Conservation (phyloP, 1,140 invertebrate genomes). For the Magallana angulata region DNA sequence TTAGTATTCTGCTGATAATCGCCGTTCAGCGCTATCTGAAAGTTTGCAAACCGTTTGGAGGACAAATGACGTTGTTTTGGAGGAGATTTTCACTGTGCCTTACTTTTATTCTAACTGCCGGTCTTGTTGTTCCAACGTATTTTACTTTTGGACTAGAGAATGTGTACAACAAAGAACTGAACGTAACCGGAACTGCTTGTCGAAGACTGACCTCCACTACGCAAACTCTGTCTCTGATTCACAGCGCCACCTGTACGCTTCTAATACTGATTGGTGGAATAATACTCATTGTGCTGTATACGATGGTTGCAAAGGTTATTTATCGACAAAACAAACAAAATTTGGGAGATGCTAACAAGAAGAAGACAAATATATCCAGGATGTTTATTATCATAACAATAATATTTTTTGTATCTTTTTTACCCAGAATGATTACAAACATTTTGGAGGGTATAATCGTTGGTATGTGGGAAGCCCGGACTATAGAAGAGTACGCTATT, state of each 20-base stretch:
- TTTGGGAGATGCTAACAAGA: neutral
- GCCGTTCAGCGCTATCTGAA: constrained; percentile 49
- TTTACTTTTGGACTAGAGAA: constrained; percentile 37
- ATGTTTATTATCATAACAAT: constrained; percentile 36
- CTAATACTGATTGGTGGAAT: neutral
- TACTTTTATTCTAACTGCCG: constrained; percentile 3
- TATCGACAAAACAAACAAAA: neutral
- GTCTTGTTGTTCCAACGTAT: constrained; percentile 26
- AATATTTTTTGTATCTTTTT: constrained; percentile 3
- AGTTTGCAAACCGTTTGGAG: constrained; percentile 46
- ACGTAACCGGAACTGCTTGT: constrained; percentile 34
- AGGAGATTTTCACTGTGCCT: constrained; percentile 20
- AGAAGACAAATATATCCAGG: neutral
- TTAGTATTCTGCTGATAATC: constrained; percentile 21
- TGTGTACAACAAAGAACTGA: neutral
- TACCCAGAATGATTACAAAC: neutral
- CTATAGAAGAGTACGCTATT: neutral
- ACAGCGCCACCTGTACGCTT: neutral
- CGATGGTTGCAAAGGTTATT: neutral
- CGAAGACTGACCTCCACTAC: neutral
- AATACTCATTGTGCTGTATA: neutral
- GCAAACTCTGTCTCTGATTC: neutral
- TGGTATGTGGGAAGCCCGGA: neutral
- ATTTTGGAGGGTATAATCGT: neutral
- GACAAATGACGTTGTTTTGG: constrained; percentile 42